phyloP scores from a whole-genome alignment of 2,113 vertebrate genomes.

The Myotis brandtii region DNA sequence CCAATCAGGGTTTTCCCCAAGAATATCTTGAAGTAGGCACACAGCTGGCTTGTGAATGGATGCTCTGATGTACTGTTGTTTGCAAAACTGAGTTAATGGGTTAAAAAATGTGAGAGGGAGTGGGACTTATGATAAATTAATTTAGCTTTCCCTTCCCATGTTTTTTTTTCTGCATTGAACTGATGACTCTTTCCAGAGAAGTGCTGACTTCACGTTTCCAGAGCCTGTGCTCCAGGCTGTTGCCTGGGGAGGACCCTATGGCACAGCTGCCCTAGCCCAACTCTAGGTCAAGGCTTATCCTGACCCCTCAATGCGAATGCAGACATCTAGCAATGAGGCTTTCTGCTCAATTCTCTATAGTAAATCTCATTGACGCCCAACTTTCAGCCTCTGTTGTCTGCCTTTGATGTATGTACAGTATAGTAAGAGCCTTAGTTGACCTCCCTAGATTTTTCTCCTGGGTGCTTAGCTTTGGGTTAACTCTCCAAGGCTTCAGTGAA shows the following conservation, averaged over 20 bases:
- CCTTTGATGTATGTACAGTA: not conserved
- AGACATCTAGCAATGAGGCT: not conserved
- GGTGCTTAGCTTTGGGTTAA: not conserved
- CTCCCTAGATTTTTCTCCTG: not conserved
- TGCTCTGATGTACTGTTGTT: not conserved
- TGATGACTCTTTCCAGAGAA: not conserved
- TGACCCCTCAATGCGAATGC: not conserved
- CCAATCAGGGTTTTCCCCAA: conserved; percentile 1
- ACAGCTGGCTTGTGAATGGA: not conserved
- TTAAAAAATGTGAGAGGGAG: not conserved
- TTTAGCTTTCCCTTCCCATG: not conserved
- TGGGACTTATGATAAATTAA: not conserved
- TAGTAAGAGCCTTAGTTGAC: not conserved
- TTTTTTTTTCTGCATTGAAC: not conserved
- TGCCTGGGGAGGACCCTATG: not conserved
- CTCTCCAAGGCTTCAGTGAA: not conserved
- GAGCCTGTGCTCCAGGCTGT: not conserved
- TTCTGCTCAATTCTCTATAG: not conserved
- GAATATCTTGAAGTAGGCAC: conserved; percentile 8
- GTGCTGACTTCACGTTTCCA: not conserved
- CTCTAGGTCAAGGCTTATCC: not conserved
- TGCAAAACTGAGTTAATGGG: not conserved
- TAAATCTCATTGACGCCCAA: not conserved
- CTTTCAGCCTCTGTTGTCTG: not conserved
- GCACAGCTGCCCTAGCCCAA: not conserved